Conservation (phyloP, 2,888 invertebrate genomes). For the Desoria tigrina region DNA sequence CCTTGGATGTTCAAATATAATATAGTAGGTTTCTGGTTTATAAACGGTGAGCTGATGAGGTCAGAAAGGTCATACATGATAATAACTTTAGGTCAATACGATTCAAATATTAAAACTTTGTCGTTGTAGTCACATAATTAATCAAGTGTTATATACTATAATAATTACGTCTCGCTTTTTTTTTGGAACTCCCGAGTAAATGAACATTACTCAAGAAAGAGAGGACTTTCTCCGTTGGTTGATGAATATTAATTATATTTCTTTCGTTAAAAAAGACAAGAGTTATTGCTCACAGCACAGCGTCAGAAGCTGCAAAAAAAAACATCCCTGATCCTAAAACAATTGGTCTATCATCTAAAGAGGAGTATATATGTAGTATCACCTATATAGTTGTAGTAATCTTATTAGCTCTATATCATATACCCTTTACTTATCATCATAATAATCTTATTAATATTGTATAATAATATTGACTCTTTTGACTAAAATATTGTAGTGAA, state of each 20-base stretch:
- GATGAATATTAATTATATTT: background rate
- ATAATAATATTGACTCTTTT: conserved; percentile 3
- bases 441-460: background rate
- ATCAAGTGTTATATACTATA: background rate
- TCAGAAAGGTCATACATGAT: conserved; percentile 7
- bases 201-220: background rate
- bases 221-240: background rate
- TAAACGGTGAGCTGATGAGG: conserved; percentile 10
- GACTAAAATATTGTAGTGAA: conserved; percentile 7
- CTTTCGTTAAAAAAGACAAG: conserved; percentile 7
- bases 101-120: conserved; percentile 11
- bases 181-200: background rate
- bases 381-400: background rate
- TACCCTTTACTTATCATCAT: background rate
- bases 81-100: conserved; percentile 9
- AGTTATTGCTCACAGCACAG: conserved; percentile 12
- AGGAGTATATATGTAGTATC: conserved; percentile 7
- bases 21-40: background rate
- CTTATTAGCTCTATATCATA: background rate
- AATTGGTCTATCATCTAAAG: too few species aligned
- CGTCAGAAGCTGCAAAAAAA: background rate
- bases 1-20: too few species aligned
- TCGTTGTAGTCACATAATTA: too few species aligned
- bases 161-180: background rate
- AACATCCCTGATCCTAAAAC: conserved; percentile 1